phyloP scores from a whole-genome alignment of 2,888 invertebrate species.

The Thumatha senex region DNA sequence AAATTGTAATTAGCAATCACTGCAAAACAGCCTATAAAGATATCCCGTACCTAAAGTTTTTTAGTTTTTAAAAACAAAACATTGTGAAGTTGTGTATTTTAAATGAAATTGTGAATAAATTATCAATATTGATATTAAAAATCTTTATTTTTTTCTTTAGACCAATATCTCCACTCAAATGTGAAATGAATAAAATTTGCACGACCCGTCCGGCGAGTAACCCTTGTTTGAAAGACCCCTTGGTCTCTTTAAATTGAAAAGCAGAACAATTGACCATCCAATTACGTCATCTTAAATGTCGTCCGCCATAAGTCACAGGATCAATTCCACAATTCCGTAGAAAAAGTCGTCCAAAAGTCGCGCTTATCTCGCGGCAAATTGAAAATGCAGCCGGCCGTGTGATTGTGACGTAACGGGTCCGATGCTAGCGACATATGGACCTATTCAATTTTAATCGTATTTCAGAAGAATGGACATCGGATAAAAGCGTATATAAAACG shows the following conservation, averaged over 20 bases:
- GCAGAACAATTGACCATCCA: slow-evolving; percentile 74
- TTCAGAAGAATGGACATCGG: slow-evolving; percentile 81
- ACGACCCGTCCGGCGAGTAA: slow-evolving; percentile 8
- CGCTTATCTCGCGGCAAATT: slow-evolving; percentile 82
- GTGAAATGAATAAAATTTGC: slow-evolving; percentile 23
- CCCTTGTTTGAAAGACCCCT: slow-evolving; percentile 17
- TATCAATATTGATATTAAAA: slow-evolving; percentile 82
- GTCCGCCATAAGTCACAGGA: slow-evolving; percentile 77
- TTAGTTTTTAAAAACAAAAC: slow-evolving; percentile 79
- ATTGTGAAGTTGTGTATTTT: slow-evolving; percentile 84
- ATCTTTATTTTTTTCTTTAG: slow-evolving; percentile 43
- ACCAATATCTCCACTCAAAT: slow-evolving; percentile 9
- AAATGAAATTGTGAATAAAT: slow-evolving; percentile 84
- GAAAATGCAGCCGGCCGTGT: slow-evolving; percentile 81
- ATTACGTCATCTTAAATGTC: slow-evolving; percentile 63
- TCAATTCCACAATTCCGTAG: slow-evolving; percentile 79
- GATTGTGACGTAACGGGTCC: slow-evolving; percentile 79
- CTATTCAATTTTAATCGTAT: slow-evolving; percentile 84
- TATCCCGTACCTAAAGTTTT: slow-evolving; percentile 79
- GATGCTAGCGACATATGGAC: slow-evolving; percentile 78
- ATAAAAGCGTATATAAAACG: slow-evolving; percentile 68
- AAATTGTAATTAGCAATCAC: slow-evolving; percentile 72
- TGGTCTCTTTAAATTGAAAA: slow-evolving; percentile 56
- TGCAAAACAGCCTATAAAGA: slow-evolving; percentile 71
- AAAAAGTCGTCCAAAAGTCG: slow-evolving; percentile 79